Evolutionary conservation across 1,140 invertebrate species (phyloP), one percentile per base, ranked within the genome.

Genomic region (Aphelenchoides avenae): DNA sequence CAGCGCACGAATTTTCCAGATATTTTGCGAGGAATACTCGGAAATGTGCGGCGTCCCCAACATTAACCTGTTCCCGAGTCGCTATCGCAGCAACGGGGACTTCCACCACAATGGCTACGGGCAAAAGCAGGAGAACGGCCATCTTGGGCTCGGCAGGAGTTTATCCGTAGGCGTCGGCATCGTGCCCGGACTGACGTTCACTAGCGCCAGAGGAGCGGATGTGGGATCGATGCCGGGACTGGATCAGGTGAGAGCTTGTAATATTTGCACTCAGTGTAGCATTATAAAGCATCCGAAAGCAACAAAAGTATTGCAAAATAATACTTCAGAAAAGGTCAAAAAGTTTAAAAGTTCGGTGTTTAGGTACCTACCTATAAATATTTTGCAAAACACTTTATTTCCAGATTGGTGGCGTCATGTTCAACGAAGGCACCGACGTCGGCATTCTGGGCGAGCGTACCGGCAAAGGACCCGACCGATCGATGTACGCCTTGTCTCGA

Each of bases 51-150:
- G 66, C 31, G 58, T 68, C 0, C 66, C 66, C 11, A 68, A 68
- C 33, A 58, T 68, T 26, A 63, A 64, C 36, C 30, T 57, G 31
- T 68, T 52, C 43, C 57, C 66, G 0, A 57, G 51, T 22, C 36
- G 53, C 13, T 39, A 54, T 30, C 27, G 37, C 15, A 40, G 22
- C 24, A 36, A 61, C 5, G 49, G 57, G 39, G 57, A 57, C n/a
- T 62, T 52, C 9, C 36, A 57, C 9, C 66, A 62, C 0, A 47
- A 41, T 18, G 66, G 66, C 3, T 68, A 69, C 22, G 66, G 66
- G 13, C 66, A 68, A 47, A 68, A 68, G 30, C 66, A 68, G 41
- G 43, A 68, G 36, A 68, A 68, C 43, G 66, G 66, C 20, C 51
- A 69, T 29, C 33, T 68, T n/a, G 65, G 66, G 9, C 15, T 68